Percentiles rank a stretch among this genome's conserved stretches.
Evolutionary conservation across 2,113 vertebrate genomes (phyloP).

Genomic region (Ramphastos sulfuratus): DNA sequence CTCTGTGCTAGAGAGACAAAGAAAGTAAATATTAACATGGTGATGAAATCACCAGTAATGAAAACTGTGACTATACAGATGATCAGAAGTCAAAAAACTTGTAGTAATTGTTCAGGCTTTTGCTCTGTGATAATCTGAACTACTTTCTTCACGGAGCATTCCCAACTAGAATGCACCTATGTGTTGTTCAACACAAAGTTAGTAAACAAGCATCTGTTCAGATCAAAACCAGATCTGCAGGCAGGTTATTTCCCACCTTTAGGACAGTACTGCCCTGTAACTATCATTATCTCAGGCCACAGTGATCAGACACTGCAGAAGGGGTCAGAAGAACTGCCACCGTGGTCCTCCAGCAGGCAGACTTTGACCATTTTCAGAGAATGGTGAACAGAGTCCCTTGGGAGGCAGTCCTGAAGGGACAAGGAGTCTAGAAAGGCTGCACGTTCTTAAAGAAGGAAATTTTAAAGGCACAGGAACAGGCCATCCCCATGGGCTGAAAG

Average conservation of each 20-base stretch:
- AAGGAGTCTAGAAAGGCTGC: no score
- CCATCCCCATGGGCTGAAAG: no score
- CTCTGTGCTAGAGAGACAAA: conserved; percentile 18
- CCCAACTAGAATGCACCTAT: neutral
- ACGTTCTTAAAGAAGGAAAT: no score
- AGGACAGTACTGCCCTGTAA: neutral
- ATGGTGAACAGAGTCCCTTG: no score
- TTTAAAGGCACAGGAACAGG: no score
- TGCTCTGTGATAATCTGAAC: neutral
- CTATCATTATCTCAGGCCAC: neutral
- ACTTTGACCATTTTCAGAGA: no score
- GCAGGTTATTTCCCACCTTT: accelerated
- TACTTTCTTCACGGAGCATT: neutral
- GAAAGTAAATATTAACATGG: conserved; percentile 39
- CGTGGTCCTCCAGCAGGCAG: no score
- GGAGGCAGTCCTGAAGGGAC: no score
- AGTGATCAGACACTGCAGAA: no score
- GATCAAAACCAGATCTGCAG: neutral
- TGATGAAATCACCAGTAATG: conserved; percentile 48
- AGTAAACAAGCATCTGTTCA: neutral
- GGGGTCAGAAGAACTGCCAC: no score
- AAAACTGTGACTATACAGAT: conserved; percentile 55
- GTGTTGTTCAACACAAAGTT: neutral
- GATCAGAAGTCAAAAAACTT: conserved; percentile 56
- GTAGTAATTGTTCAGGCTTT: conserved; percentile 49